A percentile compares a stretch with the other conserved stretches of the same genome.
Evolutionary conservation across 2,113 vertebrate species (phyloP).

Genomic region (Ciconia maguari): DNA sequence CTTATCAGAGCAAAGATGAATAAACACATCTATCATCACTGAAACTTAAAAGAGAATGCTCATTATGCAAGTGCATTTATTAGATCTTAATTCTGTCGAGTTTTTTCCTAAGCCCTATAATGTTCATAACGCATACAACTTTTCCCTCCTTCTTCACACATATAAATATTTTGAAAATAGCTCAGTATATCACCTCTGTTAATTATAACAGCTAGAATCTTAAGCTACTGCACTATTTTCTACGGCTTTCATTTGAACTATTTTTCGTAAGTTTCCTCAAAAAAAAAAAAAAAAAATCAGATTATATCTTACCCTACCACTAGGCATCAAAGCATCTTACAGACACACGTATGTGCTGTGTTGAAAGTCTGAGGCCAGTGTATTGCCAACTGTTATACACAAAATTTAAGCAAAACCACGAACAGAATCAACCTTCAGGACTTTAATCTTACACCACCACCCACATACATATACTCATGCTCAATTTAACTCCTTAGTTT

Average conservation of each 20-base stretch:
- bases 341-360: background rate
- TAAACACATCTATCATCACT: background rate
- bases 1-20: background rate
- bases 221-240: background rate
- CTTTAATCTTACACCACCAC: background rate
- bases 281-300: background rate
- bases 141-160: background rate
- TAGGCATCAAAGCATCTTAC: background rate
- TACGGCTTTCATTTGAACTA: background rate
- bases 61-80: background rate
- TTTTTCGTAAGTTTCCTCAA: background rate
- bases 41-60: background rate
- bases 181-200: background rate
- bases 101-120: background rate
- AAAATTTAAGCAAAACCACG: background rate
- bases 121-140: background rate
- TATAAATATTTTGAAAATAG: background rate
- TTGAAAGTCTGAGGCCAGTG: background rate
- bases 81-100: background rate
- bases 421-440: background rate
- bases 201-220: background rate
- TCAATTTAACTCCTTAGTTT: background rate
- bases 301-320: background rate
- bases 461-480: background rate
- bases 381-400: background rate